Conservation (phyloP, 2,888 invertebrate genomes). For the Creontiades dilutus region DNA sequence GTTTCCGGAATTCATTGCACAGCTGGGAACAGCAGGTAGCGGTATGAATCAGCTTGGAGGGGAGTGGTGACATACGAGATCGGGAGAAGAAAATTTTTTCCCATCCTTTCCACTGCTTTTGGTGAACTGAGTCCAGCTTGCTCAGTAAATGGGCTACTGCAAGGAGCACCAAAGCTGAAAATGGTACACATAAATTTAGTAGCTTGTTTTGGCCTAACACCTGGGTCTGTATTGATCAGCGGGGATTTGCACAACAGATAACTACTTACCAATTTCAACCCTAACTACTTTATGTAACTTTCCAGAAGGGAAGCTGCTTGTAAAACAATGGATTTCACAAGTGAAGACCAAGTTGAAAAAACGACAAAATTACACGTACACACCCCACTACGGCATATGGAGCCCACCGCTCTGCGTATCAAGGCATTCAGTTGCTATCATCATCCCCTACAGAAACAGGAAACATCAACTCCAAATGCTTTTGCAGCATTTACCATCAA, state of each 20-base stretch:
- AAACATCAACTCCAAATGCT: slow-evolving; percentile 79
- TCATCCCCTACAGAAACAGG: slow-evolving; percentile 82
- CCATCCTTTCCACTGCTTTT: too few relatives aligned
- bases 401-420: slow-evolving; percentile 79
- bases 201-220: too few relatives aligned
- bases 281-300: background rate
- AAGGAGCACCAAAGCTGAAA: background rate
- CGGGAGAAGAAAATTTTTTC: too few relatives aligned
- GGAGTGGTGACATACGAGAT: too few relatives aligned
- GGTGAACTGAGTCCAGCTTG: too few relatives aligned
- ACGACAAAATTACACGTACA: background rate
- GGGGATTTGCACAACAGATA: too few relatives aligned
- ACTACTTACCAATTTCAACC: background rate
- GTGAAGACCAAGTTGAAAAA: background rate
- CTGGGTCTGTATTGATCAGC: background rate
- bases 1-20: too few relatives aligned
- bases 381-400: slow-evolving; percentile 78
- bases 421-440: slow-evolving; percentile 81
- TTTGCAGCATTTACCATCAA: slow-evolving; percentile 80
- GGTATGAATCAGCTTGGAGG: too few relatives aligned
- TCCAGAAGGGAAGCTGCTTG: background rate
- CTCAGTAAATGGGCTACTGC: background rate
- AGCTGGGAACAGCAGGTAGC: too few relatives aligned
- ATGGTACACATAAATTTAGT: background rate
- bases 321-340: background rate